Base-by-base conservation (phyloP, 2,113 vertebrate genomes). In the Mirza zaza region DNA sequence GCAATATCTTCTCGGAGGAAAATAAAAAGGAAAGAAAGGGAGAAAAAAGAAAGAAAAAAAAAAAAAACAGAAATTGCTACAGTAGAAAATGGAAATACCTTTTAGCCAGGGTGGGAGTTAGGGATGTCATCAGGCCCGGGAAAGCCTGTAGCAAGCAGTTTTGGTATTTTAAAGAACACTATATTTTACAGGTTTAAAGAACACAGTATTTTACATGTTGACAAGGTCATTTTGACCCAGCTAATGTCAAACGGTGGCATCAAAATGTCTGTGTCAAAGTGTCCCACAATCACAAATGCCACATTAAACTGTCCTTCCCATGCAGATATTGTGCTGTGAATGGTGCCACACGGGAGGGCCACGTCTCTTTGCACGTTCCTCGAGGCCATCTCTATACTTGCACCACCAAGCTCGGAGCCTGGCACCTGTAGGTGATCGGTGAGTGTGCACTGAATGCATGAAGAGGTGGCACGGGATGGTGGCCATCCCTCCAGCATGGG, bases 301-400 rank as follows among this genome's bases (percentile, higher is more conserved):
- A 2, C 13, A 13, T 20, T 13, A 50, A 82, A 42, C 1, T 2
- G 18, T 2, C 23, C n/a, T 48, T 68, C 18, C 83, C 29, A 3
- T 6, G 18, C 34, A 23, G 71, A 14, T 11, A 5, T 17, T 0
- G 0, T 20, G 25, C 27, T 3, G 3, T 4, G 5, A 45, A 10
- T 3, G 8, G 34, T 14, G 23, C 34, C 70, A 1, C 2, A 0
- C 0, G 3, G 39, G 34, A n/a, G 6, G 18, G 7, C 2, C 1
- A 13, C 39, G 50, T 32, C 20, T 55, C 75, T 73, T 29, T 57
- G 9, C 6, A 27, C 25, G 32, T 59, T 93, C 57, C 85, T 80
- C 18, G 6, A 85, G 17, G 7, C 52, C 85, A 20, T 15, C 29
- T 45, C 45, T 65, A 7, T 3, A 4, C 59, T 50, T 70, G 65